phyloP scores from a whole-genome alignment of 2,888 invertebrate species.

The Mythimna lalbum region DNA sequence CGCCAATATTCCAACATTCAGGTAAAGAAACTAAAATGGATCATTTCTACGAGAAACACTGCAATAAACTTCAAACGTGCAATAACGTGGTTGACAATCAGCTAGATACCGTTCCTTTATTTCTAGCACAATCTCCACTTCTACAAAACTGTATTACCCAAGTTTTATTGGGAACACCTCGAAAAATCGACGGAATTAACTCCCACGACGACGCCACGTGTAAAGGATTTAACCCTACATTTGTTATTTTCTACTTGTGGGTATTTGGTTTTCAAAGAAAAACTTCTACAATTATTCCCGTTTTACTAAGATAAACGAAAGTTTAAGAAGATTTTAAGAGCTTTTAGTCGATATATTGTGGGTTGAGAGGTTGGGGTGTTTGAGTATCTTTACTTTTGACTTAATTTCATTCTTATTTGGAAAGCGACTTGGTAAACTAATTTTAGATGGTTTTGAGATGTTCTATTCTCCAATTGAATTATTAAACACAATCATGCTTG shows the following conservation, averaged over 20 bases:
- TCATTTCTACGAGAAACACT: too few species aligned
- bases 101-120: constrained; percentile 16
- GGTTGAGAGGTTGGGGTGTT: constrained; percentile 21
- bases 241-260: constrained; percentile 57
- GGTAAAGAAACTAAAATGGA: too few species aligned
- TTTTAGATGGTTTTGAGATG: constrained; percentile 11
- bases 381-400: constrained; percentile 17
- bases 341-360: constrained; percentile 37
- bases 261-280: constrained; percentile 56
- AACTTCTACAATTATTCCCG: constrained; percentile 57
- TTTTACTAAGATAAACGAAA: constrained; percentile 53
- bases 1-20: too few species aligned
- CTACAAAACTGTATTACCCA: constrained; percentile 67
- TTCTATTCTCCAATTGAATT: neutral
- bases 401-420: constrained; percentile 18
- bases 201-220: constrained; percentile 58
- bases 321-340: constrained; percentile 37
- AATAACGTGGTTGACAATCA: constrained; percentile 33
- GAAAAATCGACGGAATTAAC: constrained; percentile 62
- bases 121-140: constrained; percentile 19
- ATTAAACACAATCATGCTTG: too few species aligned
- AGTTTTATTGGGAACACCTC: constrained; percentile 70
- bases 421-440: constrained; percentile 13
- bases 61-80: neutral
- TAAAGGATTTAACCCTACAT: constrained; percentile 54